These are phyloP conservation scores for Drosophila lacertosa DNA, from an alignment of 1,140 invertebrate species.

Conservation along the genomic window DNA sequence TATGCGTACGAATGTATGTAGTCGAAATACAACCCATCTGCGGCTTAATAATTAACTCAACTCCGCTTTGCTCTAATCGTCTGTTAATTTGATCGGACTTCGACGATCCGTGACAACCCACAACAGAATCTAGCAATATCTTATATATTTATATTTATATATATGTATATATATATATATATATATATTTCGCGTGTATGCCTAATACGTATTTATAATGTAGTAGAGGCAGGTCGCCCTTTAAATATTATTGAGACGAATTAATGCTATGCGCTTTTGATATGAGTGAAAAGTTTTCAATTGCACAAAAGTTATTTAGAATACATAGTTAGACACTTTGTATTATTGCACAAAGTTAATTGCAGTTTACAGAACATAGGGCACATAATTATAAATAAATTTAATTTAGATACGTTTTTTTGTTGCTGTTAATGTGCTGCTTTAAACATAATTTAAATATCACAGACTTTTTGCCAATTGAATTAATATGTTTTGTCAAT, in stretches of 20 bases:
- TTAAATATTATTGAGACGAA: constrained; percentile 16
- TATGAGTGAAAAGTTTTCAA: constrained; percentile 67
- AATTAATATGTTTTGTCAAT: constrained; percentile 70
- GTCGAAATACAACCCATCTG: constrained; percentile 68
- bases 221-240: constrained; percentile 23
- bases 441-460: constrained; percentile 78
- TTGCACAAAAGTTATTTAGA: constrained; percentile 63
- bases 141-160: constrained; percentile 29
- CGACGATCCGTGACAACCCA: constrained; percentile 17
- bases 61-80: constrained; percentile 20
- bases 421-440: constrained; percentile 27
- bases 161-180: constrained; percentile 26
- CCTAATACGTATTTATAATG: constrained; percentile 44
- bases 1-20: constrained; percentile 55
- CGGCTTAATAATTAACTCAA: constrained; percentile 68
- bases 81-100: constrained; percentile 2
- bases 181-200: constrained; percentile 40
- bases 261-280: constrained; percentile 64
- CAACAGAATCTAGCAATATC: constrained; percentile 52
- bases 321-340: constrained; percentile 54
- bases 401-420: constrained; percentile 52
- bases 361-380: constrained; percentile 51
- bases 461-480: constrained; percentile 80
- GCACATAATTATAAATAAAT: constrained; percentile 60
- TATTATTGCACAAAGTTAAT: constrained; percentile 73